A percentile compares a stretch with the other conserved stretches of the same genome.
Conservation (phyloP, 2,113 vertebrate genomes). For the Eurypyga helias region DNA sequence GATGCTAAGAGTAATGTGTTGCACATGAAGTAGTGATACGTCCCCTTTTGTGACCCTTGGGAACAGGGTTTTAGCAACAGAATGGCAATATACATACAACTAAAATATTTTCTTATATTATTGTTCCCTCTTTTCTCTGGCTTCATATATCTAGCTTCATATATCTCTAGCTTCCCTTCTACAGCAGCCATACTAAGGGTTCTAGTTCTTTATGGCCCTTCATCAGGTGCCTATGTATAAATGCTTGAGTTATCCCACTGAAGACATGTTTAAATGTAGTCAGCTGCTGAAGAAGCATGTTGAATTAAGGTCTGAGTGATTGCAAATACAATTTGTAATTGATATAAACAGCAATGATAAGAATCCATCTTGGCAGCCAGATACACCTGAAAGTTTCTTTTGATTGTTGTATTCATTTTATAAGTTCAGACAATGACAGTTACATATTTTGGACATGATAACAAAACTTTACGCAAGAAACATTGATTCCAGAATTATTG, state of each 20-base stretch:
- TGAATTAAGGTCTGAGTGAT: not conserved
- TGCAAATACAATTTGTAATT: not conserved
- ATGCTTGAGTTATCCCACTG: not conserved
- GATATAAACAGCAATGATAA: not conserved
- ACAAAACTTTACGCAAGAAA: not conserved
- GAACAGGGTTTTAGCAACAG: not conserved
- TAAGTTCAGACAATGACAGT: not conserved
- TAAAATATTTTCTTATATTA: not conserved
- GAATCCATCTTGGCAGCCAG: not conserved
- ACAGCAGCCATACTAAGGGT: not conserved
- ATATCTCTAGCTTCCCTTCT: not conserved
- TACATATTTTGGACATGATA: not conserved
- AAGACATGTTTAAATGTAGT: not conserved
- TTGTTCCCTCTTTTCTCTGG: not conserved
- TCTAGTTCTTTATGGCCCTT: not conserved
- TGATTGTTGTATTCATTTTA: not conserved
- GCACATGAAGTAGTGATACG: not conserved
- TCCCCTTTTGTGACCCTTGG: not conserved
- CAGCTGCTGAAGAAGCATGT: not conserved
- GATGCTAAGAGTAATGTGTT: not conserved
- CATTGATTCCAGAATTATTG: not conserved
- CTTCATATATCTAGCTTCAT: not conserved
- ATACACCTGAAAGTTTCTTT: not conserved
- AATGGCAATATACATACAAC: not conserved
- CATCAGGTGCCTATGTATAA: not conserved